Percentiles rank a stretch among this genome's conserved stretches.
These are phyloP conservation scores for Tenthredo scrophulariae DNA, from an alignment of 2,888 invertebrate genomes.

Conservation along the genomic window DNA sequence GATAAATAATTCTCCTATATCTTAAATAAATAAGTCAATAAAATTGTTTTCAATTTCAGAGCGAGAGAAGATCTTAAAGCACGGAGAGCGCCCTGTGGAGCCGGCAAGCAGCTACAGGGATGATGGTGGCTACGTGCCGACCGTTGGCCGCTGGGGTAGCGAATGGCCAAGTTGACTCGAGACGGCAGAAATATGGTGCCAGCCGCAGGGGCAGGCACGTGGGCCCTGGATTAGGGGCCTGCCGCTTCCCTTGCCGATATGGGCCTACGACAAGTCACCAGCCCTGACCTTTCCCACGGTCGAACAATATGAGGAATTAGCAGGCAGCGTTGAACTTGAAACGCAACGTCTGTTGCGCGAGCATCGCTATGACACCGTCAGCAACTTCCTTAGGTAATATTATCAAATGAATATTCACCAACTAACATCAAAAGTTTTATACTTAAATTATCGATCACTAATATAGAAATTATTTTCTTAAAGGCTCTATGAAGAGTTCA, in stretches of 20 bases:
- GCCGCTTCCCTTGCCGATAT: constrained; percentile 89
- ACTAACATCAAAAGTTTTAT: too few relatives aligned
- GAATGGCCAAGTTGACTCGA: constrained; percentile 99
- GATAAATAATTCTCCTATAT: background rate
- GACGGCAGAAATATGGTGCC: constrained; percentile 81
- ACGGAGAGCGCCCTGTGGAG: constrained; percentile 79
- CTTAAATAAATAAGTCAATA: background rate
- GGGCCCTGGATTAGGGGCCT: constrained; percentile 84
- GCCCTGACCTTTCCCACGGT: constrained; percentile 79
- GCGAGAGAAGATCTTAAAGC: constrained; percentile 78
- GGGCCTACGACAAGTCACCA: constrained; percentile 81
- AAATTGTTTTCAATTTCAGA: constrained; percentile 64
- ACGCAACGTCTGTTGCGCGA: constrained; percentile 90
- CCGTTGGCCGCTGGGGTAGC: constrained; percentile 94
- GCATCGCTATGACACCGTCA: constrained; percentile 94
- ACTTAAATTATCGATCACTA: constrained; percentile 22
- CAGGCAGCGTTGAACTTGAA: constrained; percentile 88
- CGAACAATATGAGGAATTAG: constrained; percentile 89
- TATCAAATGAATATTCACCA: background rate
- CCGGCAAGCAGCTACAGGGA: constrained; percentile 80
- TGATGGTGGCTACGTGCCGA: constrained; percentile 84
- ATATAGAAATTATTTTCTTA: constrained; percentile 75
- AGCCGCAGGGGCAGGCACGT: constrained; percentile 77
- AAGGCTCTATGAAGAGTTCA: constrained; percentile 81
- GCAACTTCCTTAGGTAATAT: constrained; percentile 86